Evolutionary conservation across 2,113 vertebrate genomes (phyloP).

Genomic region (Galeopterus variegatus): DNA sequence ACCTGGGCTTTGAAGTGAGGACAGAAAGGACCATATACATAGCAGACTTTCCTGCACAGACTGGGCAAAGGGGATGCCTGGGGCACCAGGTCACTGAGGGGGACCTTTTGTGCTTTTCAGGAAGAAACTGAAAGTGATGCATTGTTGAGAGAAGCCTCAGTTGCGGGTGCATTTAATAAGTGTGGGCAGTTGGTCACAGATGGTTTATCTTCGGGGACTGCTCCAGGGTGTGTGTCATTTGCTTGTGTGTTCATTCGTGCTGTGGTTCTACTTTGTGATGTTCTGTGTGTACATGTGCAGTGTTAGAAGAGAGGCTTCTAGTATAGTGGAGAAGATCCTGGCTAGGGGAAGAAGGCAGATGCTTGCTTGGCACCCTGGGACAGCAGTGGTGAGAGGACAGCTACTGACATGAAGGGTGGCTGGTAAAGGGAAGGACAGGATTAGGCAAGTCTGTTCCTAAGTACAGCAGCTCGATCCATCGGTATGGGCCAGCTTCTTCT

Average conservation of each 20-base stretch:
- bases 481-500: too few species aligned
- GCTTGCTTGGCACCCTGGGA: not conserved
- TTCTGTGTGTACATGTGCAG: not conserved
- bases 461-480: not conserved
- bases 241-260: not conserved
- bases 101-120: not conserved
- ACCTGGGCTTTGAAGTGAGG: not conserved
- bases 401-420: not conserved
- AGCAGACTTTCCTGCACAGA: not conserved
- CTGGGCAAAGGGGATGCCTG: not conserved
- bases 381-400: not conserved
- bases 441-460: not conserved
- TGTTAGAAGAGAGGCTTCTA: not conserved
- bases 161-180: not conserved
- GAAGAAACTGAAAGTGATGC: not conserved
- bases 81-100: too few species aligned
- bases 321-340: not conserved
- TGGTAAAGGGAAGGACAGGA: not conserved
- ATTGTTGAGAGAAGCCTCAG: not conserved
- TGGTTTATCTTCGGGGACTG: fast-evolving
- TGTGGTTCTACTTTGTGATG: not conserved
- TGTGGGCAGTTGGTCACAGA: not conserved
- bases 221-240: fast-evolving
- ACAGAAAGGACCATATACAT: not conserved
- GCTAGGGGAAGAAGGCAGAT: not conserved